Evolutionary conservation across 2,113 vertebrate genomes (phyloP), one percentile per base, ranked within the genome.

Genomic region (Cygnus atratus): DNA sequence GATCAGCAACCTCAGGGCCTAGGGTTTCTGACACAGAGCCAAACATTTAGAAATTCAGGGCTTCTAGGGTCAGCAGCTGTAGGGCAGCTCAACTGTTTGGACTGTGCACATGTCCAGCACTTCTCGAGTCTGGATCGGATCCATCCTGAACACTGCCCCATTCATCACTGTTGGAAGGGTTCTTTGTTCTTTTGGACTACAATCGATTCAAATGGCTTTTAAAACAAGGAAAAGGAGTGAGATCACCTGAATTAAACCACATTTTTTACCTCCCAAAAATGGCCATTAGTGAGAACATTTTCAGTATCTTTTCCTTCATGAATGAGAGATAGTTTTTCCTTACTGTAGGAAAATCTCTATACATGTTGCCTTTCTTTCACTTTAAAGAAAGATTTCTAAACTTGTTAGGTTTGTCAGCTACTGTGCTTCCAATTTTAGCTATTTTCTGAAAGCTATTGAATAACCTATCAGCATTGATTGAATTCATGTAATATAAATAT

Each of bases 401-500:
- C 9, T 9, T 67, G 17, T 78, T 76, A 63, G 26, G 6, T 87
- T 61, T 74, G 19, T 62, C 66, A 82, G 52, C 37, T 75, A 21
- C 15, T 22, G 7, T 41, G 19, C 6, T 71, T 83, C 33, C 58
- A 31, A 28, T 61, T 74, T 68, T 43, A 59, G 8, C 20, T 71
- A n/a, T 84, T 87, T 74, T 82, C 46, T 88, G 25, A 72, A 90
- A 17, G 44, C 33, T 61, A 28, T 11, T 91, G 29, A 63, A 65
- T 70, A 81, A 16, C 24, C 13, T n/a, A 22, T 15, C 41, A 75
- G 29, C 37, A 50, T 15, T 65, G 31, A 78, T 65, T 22, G 73
- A 87, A 90, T 43, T 13, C 20, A 1, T 0, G 0, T n/a, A 80
- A 67, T 5, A 39, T 3, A n/a, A 62, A 90, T 26, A 86, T 13